Evolutionary conservation across 2,888 invertebrate species (phyloP), one percentile per base, ranked within the genome.

Genomic region (Ferdinandea cuprea): DNA sequence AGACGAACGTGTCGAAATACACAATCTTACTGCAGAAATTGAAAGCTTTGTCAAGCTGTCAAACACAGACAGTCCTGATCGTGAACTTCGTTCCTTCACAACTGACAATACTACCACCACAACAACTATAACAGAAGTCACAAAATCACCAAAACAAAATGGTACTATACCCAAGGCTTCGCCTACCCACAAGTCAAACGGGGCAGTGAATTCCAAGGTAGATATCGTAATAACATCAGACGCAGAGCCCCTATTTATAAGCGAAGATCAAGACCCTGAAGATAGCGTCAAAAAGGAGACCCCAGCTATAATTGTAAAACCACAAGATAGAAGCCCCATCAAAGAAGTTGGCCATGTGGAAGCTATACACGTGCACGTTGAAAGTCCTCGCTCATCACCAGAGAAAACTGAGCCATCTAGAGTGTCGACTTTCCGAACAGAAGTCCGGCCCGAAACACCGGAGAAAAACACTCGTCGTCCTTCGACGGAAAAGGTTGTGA

Each of bases 21-120:
- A 87, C n/a, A 87, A 88, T 84, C 86, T 89, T 50, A 88, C 89
- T n/a, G 88, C 88, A 32, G 88, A 89, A 87, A 89, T 89, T 46
- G 88, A 89, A 85, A 87, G 86, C 58, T 89, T 89, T 59, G 89
- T 89, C 28, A 87, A 88, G 52, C 80, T 80, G 3, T 79, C 76
- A 6, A 72, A 68, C n/a, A 21, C 54, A 0, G 76, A 85, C 3
- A 56, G 32, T 74, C 52, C 68, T 11, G 46, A 81, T 25, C 46
- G 25, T 15, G 54, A 72, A 35, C 37, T 13, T 21, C 52, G 37
- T 13, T 54, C 44, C n/a, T 42, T 71, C 1, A 13, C 56, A 0
- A 48, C 4, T 19, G 52, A 32, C 15, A 59, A 52, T 3, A 61
- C 46, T 9, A 54, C 54, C 32, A 15, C 21, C 42, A 54, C 42